Conservation (phyloP, 1,140 invertebrate species). For the Trichoplusia ni region DNA sequence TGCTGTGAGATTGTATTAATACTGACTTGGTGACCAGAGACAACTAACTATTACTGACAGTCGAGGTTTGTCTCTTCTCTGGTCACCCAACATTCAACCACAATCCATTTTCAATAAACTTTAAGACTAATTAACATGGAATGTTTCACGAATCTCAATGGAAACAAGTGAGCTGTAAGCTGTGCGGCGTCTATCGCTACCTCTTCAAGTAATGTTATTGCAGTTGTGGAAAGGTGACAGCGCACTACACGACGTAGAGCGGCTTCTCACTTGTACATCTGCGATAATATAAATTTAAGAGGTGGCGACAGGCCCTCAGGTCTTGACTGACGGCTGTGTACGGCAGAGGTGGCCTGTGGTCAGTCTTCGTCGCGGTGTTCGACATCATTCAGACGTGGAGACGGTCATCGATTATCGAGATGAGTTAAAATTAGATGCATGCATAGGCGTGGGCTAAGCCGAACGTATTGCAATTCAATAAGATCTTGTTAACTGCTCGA, state of each 20-base stretch:
- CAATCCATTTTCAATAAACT: not conserved
- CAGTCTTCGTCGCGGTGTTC: conserved; percentile 27
- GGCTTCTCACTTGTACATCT: too few relatives aligned
- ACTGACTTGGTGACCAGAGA: conserved; percentile 26
- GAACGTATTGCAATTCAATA: too few relatives aligned
- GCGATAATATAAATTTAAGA: too few relatives aligned
- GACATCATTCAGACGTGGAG: conserved; percentile 7
- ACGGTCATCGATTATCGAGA: conserved; percentile 22
- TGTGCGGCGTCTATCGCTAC: not conserved
- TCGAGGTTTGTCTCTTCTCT: conserved; percentile 1
- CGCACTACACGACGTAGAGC: too few relatives aligned
- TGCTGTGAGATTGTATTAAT: conserved; percentile 23
- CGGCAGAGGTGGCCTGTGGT: conserved; percentile 7
- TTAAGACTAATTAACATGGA: conserved; percentile 35
- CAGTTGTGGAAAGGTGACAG: too few relatives aligned
- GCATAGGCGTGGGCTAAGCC: too few relatives aligned
- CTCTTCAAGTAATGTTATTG: too few relatives aligned
- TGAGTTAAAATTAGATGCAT: too few relatives aligned
- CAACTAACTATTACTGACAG: not conserved
- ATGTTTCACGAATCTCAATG: conserved; percentile 39
- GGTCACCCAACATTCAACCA: conserved; percentile 16
- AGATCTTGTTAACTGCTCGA: too few relatives aligned
- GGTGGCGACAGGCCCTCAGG: conserved; percentile 37
- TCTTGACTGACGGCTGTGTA: conserved; percentile 13
- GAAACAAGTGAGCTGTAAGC: conserved; percentile 13